Evolutionary conservation across 2,797 vertebrate genomes (phyloP).

Genomic region (Propithecus perrieri): DNA sequence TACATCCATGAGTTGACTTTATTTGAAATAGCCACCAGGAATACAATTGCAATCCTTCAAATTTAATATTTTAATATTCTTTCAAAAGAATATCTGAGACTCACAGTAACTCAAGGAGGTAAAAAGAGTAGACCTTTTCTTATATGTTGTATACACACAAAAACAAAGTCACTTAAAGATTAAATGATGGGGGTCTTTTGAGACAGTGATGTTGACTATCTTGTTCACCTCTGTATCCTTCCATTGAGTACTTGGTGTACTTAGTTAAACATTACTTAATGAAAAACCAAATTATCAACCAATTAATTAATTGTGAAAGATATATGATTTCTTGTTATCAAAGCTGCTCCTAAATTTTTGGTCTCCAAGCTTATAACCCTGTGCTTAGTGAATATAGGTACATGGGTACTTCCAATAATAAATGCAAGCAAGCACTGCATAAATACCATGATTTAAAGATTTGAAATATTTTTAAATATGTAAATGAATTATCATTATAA

Average conservation of each 20-base stretch:
- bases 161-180: background rate
- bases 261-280: background rate
- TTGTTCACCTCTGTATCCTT: background rate
- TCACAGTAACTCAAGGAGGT: background rate
- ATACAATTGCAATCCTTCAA: background rate
- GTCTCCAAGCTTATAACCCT: background rate
- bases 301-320: background rate
- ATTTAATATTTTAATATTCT: background rate
- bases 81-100: constrained; percentile 16
- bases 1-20: background rate
- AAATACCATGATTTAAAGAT: background rate
- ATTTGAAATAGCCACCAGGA: background rate
- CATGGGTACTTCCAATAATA: background rate
- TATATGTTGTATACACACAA: background rate
- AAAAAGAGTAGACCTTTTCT: background rate
- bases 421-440: background rate
- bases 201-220: background rate
- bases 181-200: background rate
- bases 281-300: background rate
- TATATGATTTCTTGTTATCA: background rate
- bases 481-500: background rate
- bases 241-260: background rate
- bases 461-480: background rate
- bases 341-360: background rate
- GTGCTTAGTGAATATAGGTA: background rate